Base-by-base conservation (phyloP, 2,888 invertebrate genomes). In the Diabrotica balteata region DNA sequence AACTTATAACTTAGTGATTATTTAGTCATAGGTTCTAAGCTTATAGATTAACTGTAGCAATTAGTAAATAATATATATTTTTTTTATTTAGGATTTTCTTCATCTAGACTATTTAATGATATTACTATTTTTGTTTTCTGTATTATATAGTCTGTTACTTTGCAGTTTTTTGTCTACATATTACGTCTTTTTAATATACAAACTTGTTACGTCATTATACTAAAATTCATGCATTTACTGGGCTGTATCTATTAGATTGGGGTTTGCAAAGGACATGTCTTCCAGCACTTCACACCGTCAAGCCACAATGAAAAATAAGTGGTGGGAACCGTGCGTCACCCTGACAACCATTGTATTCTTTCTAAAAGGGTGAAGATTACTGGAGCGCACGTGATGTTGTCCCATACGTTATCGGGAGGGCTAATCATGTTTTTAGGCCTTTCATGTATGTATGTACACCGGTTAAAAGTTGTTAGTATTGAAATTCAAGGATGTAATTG, bases 191-290 rank as follows among this genome's bases (percentile, higher is more conserved):
- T 32, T 32, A 32, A 32, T 32, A 32, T 5, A 32, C 4, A 32
- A 32, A 32, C 32, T 32, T 32, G 32, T 32, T 32, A 32, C 32
- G 32, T 32, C 32, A 32, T 32, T 32, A 32, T 32, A 32, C 32
- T 32, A 32, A 32, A 32, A 32, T 32, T 32, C 32, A 32, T 47
- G 9, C 47, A 11, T 55, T 11, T 7, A 57, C 55, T 45, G 55
- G 55, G 8, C 55, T 57, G 78, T 79, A 80, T 80, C 81, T 80
- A 81, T 81, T 81, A 80, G 75, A 76, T 67, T 11, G 52, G 64
- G 67, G 70, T 60, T 68, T 43, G 67, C 59, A 64, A 66, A 67
- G 68, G 73, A 74, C 73, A 74, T 66, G 72, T 76, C 74, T 75
- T 72, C 73, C 68, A 73, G 75, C 73, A 77, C 77, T 77, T 77